Evolutionary conservation across 2,113 vertebrate species (phyloP), one percentile per base, ranked within the genome.

Genomic region (Machaerirhynchus nigripectus): DNA sequence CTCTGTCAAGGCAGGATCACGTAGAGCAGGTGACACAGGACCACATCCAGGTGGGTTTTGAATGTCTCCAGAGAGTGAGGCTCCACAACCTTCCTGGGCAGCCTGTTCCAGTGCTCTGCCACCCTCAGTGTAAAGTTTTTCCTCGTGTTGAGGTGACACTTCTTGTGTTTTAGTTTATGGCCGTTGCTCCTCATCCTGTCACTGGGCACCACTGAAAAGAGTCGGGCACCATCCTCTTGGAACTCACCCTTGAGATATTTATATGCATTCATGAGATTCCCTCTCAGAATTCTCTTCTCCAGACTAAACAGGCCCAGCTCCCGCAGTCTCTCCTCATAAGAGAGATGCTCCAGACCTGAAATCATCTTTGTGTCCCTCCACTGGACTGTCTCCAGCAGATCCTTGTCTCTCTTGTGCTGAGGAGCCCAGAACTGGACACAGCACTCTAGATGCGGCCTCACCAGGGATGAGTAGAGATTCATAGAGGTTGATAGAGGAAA

Each of bases 21-120:
- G 19, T 44, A 13, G 27, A 28, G 1, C n/a, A n/a, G 19, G n/a
- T 69, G 13, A 28, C 52, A 30, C 15, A 24, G 68, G 52, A 59
- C 21, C 13, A 11, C 5, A 2, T 24, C 7, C 52, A n/a, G 7
- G 19, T 28, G 23, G 5, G 3, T 44, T 59, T 74, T 1, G 4
- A 37, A 59, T 24, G 35, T 28, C 18, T 65, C 27, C 22, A 50
- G 52, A 59, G 40, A 18, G 7, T 17, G 50, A 22, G 30, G 27
- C 20, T 55, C 33, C 44, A 89, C 0, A 1, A 13, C 8, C 10
- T 67, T 15, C 27, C 28, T 24, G 13, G 44, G 27, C 27, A 67
- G 44, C 19, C 44, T 37, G 20, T 56, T 44, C 18, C 18, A 24
- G 23, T 3, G 33, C 60, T 67, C 13, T 44, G 13, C 44, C 19